Evolutionary conservation across 2,888 invertebrate genomes (phyloP), one percentile per base, ranked within the genome.

Genomic region (Leptinotarsa juncta): DNA sequence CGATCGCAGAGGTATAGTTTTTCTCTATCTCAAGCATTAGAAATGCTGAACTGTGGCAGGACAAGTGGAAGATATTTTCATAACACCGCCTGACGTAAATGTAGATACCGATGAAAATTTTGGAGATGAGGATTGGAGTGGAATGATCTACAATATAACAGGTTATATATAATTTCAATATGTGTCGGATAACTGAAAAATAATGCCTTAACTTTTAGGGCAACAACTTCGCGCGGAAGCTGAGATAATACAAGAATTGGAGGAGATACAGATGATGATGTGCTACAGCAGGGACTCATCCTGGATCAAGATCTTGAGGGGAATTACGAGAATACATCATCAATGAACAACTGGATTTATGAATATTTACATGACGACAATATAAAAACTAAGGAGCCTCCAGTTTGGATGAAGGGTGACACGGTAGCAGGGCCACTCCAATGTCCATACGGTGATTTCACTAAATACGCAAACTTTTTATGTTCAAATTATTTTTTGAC

Each of bases 111-210:
- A 78, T 71, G 71, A 71, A 50, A 73, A 75, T 60, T 74, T 70
- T 65, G 78, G 67, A 14, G 75, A 78, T 51, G 75, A 77, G 72
- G 74, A 78, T 51, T 73, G 68, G 7, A 69, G 73, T 23, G 26
- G 65, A n/a, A 73, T 74, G 73, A 26, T 74, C 1, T 32, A 70
- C 67, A 74, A 77, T 32, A 66, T 75, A 14, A 70, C 18, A 32
- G 65, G 71, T 72, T 51, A 68, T 69, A 77, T 51, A 57, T 75
- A 15, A 73, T n/a, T 18, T 48, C 50, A 67, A 67, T 7, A 20
- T 15, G 23, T 50, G 53, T 32, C 70, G 18, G n/a, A 70, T 73
- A 15, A 57, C 55, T 55, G 32, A 26, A 57, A 42, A 20, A 68
- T 53, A 51, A 57, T 70, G 62, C 66, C 49, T 73, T n/a, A 67